These are phyloP conservation scores for Metacarcinus magister DNA, from an alignment of 2,888 invertebrate genomes.

Conservation along the genomic window DNA sequence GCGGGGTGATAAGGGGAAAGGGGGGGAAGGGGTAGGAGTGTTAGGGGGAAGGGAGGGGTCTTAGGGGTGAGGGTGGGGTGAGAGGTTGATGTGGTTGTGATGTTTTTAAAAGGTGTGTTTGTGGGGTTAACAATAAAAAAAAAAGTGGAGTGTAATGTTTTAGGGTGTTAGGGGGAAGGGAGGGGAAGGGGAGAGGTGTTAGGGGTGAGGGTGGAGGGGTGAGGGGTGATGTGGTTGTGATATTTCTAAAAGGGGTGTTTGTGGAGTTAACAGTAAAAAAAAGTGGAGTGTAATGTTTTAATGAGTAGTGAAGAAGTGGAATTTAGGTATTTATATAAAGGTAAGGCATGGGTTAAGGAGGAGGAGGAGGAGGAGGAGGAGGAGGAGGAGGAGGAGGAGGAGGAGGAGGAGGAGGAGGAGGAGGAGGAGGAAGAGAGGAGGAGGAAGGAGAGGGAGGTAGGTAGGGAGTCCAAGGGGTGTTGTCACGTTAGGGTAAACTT, in stretches of 20 bases:
- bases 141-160: no score
- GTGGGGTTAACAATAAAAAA: no score
- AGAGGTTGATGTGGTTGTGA: no score
- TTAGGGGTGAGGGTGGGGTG: no score
- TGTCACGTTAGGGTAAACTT: slow-evolving; percentile 26
- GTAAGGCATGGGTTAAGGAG: not conserved
- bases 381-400: not conserved
- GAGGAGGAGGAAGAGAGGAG: not conserved
- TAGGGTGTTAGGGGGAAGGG: no score
- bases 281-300: not conserved
- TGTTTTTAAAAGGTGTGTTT: no score
- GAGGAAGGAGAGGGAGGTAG: not conserved
- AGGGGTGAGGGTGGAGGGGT: no score
- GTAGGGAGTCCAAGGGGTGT: not conserved
- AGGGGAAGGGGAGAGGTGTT: no score
- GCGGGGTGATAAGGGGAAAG: not conserved
- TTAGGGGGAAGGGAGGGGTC: not conserved
- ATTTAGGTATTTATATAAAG: not conserved
- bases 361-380: not conserved
- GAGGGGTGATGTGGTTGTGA: not conserved
- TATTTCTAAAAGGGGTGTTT: not conserved
- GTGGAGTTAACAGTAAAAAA: not conserved
- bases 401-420: not conserved
- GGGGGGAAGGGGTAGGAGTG: not conserved
- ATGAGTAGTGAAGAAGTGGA: not conserved